Percentiles rank a stretch among this genome's conserved stretches.
phyloP scores from a whole-genome alignment of 2,113 vertebrate genomes.

The Peromyscus maniculatus region DNA sequence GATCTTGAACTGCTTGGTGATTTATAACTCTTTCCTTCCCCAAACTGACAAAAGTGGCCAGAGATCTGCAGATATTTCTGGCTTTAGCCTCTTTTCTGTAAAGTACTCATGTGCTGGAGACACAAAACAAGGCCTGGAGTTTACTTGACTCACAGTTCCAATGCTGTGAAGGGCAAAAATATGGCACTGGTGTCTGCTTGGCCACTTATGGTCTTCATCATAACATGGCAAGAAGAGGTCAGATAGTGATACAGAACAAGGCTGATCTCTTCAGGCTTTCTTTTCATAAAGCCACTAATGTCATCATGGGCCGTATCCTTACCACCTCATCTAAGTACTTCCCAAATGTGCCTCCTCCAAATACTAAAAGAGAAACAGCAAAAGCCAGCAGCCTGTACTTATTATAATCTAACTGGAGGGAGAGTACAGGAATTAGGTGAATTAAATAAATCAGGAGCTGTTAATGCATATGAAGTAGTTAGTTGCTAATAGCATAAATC shows the following conservation, averaged over 20 bases:
- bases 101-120: neutral
- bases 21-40: neutral
- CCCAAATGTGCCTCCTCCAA: accelerated
- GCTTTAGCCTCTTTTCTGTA: neutral
- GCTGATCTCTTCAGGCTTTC: neutral
- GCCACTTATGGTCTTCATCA: neutral
- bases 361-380: neutral
- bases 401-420: neutral
- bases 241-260: neutral
- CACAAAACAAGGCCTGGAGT: neutral
- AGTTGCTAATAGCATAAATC: neutral
- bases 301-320: neutral
- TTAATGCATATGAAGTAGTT: neutral
- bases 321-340: neutral
- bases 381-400: neutral
- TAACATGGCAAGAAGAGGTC: neutral
- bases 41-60: neutral
- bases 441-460: neutral
- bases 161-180: too few species aligned
- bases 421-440: neutral
- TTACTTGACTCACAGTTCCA: neutral
- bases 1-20: slow-evolving; percentile 10
- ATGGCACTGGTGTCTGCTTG: too few species aligned
- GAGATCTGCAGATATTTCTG: neutral
- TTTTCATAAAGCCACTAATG: neutral